Percentiles rank a stretch among this genome's conserved stretches.
phyloP scores from a whole-genome alignment of 2,888 invertebrate species.

The Dicroscelio sp. region DNA sequence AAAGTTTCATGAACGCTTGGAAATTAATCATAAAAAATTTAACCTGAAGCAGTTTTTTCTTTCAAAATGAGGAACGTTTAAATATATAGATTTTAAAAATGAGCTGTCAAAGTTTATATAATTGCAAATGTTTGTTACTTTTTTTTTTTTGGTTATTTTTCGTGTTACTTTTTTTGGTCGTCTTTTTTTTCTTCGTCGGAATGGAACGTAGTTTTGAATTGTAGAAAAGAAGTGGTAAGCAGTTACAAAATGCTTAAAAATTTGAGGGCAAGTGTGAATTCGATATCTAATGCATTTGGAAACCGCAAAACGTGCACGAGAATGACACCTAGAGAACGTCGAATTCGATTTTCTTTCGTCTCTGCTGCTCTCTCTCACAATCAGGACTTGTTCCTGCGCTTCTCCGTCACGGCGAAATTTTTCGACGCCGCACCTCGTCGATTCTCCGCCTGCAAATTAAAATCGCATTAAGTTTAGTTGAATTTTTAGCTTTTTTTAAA shows the following conservation, averaged over 20 bases:
- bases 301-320: slow-evolving; percentile 55
- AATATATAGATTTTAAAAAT: no score
- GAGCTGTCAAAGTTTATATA: neutral
- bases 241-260: slow-evolving; percentile 42
- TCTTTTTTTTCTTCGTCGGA: neutral
- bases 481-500: no score
- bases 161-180: neutral
- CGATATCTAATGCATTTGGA: slow-evolving; percentile 57
- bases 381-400: slow-evolving; percentile 59
- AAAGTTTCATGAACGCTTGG: no score
- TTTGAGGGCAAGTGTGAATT: slow-evolving; percentile 33
- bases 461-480: no score
- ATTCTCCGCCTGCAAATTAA: slow-evolving; percentile 55
- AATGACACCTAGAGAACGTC: slow-evolving; percentile 60
- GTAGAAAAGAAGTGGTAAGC: slow-evolving; percentile 1
- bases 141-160: neutral
- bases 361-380: slow-evolving; percentile 26
- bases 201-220: neutral
- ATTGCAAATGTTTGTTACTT: no score
- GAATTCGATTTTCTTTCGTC: slow-evolving; percentile 55
- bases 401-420: slow-evolving; percentile 29
- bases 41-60: slow-evolving; percentile 58
- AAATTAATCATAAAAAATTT: no score
- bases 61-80: neutral
- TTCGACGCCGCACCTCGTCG: slow-evolving; percentile 38